phyloP scores from a whole-genome alignment of 1,140 invertebrate genomes.

The Brachionus rubens region DNA sequence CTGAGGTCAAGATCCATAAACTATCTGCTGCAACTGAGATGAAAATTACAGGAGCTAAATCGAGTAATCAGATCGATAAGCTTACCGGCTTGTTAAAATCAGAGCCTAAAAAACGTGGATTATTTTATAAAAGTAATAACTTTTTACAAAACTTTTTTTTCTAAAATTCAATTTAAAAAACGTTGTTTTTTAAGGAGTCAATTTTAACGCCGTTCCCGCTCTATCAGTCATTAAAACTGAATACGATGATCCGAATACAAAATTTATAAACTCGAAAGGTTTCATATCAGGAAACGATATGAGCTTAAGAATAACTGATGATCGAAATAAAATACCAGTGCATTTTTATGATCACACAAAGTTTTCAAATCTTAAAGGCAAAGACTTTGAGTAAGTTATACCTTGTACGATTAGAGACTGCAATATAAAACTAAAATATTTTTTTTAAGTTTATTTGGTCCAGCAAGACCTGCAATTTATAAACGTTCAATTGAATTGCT shows the following conservation, averaged over 20 bases:
- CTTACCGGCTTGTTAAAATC: constrained; percentile 57
- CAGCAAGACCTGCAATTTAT: background rate
- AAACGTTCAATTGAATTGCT: background rate
- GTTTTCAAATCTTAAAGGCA: constrained; percentile 51
- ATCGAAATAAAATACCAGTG: constrained; percentile 55
- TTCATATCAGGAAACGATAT: constrained; percentile 56
- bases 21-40: constrained; percentile 55
- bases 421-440: background rate
- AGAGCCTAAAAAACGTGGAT: constrained; percentile 50
- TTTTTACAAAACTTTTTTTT: too few species aligned
- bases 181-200: constrained; percentile 54
- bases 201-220: constrained; percentile 55
- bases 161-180: too few species aligned
- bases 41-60: constrained; percentile 50
- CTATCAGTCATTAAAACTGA: constrained; percentile 50
- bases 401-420: too few species aligned
- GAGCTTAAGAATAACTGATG: constrained; percentile 51
- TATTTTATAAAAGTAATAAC: constrained; percentile 48
- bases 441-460: background rate
- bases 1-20: constrained; percentile 51
- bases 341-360: constrained; percentile 54
- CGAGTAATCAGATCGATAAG: constrained; percentile 55
- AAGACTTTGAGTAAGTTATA: constrained; percentile 60
- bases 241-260: constrained; percentile 49
- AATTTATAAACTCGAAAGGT: constrained; percentile 50